Evolutionary conservation across 2,797 vertebrate species (phyloP).

Genomic region (Podarcis lilfordi): DNA sequence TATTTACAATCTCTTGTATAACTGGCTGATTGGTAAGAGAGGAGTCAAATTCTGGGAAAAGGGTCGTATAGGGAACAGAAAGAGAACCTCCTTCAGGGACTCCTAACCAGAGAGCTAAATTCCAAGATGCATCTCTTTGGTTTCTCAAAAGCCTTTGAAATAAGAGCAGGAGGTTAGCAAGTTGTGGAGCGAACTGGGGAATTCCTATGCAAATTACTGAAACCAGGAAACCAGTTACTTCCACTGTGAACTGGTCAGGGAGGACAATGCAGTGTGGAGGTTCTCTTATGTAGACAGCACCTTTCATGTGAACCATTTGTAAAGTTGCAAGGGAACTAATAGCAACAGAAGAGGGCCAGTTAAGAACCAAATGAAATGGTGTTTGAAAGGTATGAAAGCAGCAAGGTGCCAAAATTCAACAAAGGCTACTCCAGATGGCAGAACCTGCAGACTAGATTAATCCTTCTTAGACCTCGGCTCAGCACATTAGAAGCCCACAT

Average conservation of each 20-base stretch:
- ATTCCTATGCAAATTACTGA: conserved; percentile 45
- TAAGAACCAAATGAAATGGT: not conserved
- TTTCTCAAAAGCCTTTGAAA: conserved; percentile 42
- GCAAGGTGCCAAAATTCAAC: conserved; percentile 22
- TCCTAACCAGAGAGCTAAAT: conserved; percentile 46
- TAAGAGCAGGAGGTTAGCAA: conserved; percentile 36
- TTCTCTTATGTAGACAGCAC: conserved; percentile 32
- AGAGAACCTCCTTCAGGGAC: conserved; percentile 52
- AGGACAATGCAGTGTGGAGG: not conserved
- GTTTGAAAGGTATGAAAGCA: conserved; percentile 3
- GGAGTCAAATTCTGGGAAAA: conserved; percentile 1
- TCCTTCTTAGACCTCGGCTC: not conserved
- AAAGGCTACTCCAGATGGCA: not conserved
- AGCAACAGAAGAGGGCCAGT: conserved; percentile 27
- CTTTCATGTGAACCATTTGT: conserved; percentile 60
- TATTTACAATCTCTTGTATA: conserved; percentile 36
- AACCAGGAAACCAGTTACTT: conserved; percentile 59
- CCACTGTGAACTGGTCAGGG: conserved; percentile 47
- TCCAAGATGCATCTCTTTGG: conserved; percentile 36
- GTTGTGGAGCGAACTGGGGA: conserved; percentile 50
- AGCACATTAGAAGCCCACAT: not conserved
- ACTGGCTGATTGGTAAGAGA: conserved; percentile 26
- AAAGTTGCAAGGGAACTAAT: conserved; percentile 57
- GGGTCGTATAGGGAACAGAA: conserved; percentile 20
- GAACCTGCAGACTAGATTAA: not conserved